phyloP scores from a whole-genome alignment of 2,888 invertebrate genomes.

The Lycocerus yunnanus region DNA sequence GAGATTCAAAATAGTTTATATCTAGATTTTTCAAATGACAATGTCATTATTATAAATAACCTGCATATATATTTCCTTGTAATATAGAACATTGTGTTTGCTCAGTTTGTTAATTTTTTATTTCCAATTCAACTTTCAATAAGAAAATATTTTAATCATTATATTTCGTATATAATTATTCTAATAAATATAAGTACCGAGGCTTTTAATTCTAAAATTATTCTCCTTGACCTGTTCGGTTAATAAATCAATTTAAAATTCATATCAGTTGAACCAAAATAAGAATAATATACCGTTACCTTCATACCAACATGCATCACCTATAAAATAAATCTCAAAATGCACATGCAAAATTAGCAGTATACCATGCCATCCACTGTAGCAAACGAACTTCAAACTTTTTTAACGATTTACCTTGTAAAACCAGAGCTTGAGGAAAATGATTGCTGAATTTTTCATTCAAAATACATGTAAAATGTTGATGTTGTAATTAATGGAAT shows the following conservation, averaged over 20 bases:
- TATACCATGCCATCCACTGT: constrained; percentile 3
- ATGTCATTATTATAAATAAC: background rate
- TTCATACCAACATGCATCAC: constrained; percentile 10
- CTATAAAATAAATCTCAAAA: constrained; percentile 1
- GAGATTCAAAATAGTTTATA: too few relatives aligned
- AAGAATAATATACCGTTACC: background rate
- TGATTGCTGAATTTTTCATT: background rate
- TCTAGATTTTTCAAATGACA: too few relatives aligned
- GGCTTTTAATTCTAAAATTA: background rate
- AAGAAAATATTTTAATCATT: background rate
- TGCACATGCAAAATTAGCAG: constrained; percentile 17
- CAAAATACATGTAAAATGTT: background rate
- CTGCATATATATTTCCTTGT: background rate
- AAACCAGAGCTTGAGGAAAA: background rate
- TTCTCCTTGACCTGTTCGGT: background rate
- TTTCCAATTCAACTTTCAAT: background rate
- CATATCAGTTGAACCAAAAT: background rate
- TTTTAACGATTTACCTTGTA: background rate
- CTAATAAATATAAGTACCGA: too few relatives aligned
- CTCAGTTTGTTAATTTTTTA: background rate
- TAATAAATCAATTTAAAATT: background rate
- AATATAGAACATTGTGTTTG: background rate
- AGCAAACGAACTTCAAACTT: background rate
- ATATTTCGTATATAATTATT: too few relatives aligned
- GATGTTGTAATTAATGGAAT: background rate